Evolutionary conservation across 2,888 invertebrate genomes (phyloP).

Genomic region (Venustoraphidia nigricollis): DNA sequence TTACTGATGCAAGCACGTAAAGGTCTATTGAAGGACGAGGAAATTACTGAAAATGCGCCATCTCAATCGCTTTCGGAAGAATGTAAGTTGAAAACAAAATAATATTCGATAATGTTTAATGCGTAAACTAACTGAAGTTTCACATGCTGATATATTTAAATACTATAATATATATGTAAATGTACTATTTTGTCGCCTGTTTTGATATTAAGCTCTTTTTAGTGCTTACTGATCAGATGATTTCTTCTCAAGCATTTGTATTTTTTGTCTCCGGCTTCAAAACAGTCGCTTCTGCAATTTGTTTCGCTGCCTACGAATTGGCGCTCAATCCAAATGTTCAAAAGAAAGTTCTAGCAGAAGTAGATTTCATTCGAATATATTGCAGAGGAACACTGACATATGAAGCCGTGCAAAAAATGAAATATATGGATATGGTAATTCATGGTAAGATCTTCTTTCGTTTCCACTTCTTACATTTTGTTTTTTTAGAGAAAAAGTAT

Average conservation of each 20-base stretch:
- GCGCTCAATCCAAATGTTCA: conserved; percentile 29
- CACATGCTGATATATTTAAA: not conserved
- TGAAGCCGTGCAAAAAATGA: conserved; percentile 21
- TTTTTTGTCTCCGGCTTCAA: conserved; percentile 35
- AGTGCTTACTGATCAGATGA: conserved; percentile 29
- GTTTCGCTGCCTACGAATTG: conserved; percentile 28
- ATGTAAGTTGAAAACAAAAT: no score
- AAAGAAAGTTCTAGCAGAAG: conserved; percentile 23
- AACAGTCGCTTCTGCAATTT: conserved; percentile 26
- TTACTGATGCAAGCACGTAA: conserved; percentile 31
- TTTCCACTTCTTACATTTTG: no score
- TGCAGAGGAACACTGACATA: conserved; percentile 19
- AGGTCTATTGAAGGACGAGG: conserved; percentile 3
- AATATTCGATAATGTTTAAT: no score
- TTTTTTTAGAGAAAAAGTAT: no score
- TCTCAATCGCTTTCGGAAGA: no score
- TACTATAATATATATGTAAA: no score
- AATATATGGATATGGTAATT: conserved; percentile 27
- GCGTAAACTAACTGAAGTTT: no score
- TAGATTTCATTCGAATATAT: conserved; percentile 13
- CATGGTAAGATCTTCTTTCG: no score
- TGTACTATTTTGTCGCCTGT: no score
- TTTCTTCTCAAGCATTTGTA: conserved; percentile 30
- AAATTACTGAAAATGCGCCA: conserved; percentile 6
- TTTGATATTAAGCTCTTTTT: no score